Evolutionary conservation across 53 echinoderm and acorn worm species (phyloP).

Genomic region (Actinopyga echinites): DNA sequence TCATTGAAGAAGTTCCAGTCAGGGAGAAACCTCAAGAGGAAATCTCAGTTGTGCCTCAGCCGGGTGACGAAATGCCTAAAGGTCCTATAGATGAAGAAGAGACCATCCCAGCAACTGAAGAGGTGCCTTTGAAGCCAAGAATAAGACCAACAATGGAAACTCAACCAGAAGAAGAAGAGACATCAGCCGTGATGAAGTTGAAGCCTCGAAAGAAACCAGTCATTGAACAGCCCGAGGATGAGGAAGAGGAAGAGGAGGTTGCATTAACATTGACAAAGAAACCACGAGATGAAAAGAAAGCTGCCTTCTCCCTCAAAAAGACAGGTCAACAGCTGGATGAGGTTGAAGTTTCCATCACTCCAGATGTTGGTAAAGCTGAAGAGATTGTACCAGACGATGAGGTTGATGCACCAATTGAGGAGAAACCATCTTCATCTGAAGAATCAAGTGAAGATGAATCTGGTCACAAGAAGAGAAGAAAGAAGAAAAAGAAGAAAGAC

Average conservation of each 20-base stretch:
- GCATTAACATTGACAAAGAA: slow-evolving; percentile 47
- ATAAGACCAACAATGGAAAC: slow-evolving; percentile 1
- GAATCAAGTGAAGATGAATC: slow-evolving; percentile 45
- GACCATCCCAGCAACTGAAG: slow-evolving; percentile 38
- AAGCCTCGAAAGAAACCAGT: slow-evolving; percentile 16
- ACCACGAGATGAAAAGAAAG: slow-evolving; percentile 27
- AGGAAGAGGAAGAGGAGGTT: slow-evolving; percentile 56
- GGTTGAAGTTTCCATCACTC: slow-evolving; percentile 32
- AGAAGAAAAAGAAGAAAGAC: slow-evolving; percentile 39
- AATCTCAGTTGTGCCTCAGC: slow-evolving; percentile 37
- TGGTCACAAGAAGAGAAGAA: slow-evolving; percentile 51
- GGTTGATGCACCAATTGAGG: slow-evolving; percentile 36
- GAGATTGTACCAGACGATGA: slow-evolving; percentile 56
- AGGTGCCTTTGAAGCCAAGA: slow-evolving; percentile 38
- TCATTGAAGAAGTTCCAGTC: slow-evolving; percentile 42
- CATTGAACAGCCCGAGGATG: slow-evolving; percentile 33
- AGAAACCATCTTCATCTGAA: slow-evolving; percentile 17
- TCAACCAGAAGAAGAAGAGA: slow-evolving; percentile 32
- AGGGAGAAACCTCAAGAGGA: slow-evolving; percentile 53
- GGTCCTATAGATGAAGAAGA: slow-evolving; percentile 44
- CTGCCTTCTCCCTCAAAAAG: slow-evolving; percentile 53
- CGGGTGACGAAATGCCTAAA: slow-evolving; percentile 30
- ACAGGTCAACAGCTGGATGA: slow-evolving; percentile 49
- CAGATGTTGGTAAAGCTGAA: slow-evolving; percentile 8
- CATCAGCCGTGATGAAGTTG: slow-evolving; percentile 19